Conservation (phyloP, 2,888 invertebrate genomes). For the Melinopterus prodromus region DNA sequence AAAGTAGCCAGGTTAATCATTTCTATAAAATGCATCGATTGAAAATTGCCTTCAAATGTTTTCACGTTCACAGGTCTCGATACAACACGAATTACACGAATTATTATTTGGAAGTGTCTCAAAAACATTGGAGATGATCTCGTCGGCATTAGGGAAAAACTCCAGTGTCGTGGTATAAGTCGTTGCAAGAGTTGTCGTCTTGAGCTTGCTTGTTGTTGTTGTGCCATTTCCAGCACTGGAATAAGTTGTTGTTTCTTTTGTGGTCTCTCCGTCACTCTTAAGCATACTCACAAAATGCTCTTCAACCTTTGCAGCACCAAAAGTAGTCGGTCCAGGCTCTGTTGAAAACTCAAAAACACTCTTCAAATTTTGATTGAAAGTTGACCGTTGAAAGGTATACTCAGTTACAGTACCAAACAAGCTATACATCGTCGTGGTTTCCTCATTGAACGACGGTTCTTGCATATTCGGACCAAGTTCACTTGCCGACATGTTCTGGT, state of each 20-base stretch:
- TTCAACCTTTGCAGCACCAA: not conserved
- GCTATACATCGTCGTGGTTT: too few species aligned
- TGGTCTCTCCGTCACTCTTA: not conserved
- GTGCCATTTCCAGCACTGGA: not conserved
- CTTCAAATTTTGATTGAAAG: not conserved
- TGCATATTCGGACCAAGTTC: not conserved
- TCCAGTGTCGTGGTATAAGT: not conserved
- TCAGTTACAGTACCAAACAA: too few species aligned
- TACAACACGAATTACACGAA: not conserved
- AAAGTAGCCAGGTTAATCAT: not conserved
- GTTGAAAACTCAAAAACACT: not conserved
- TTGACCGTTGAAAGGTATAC: not conserved
- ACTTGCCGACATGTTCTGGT: not conserved
- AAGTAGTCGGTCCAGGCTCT: not conserved
- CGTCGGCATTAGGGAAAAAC: not conserved
- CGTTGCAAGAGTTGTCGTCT: not conserved
- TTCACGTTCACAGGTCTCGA: not conserved
- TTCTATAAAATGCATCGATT: too few species aligned
- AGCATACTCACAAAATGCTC: not conserved
- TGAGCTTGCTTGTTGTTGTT: not conserved
- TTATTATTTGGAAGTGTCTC: not conserved
- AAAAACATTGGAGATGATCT: constrained; percentile 9
- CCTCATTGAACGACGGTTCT: too few species aligned
- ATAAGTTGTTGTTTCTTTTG: not conserved
- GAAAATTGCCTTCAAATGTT: not conserved